Percentiles rank a stretch among this genome's conserved stretches.
Conservation (phyloP, 2,113 vertebrate species). For the Rattus norvegicus region GRCr8 NC_086033.1:24714501-24715000, state of each 20-base stretch:
- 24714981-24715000: not conserved
- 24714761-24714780: not conserved
- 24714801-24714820: not conserved
- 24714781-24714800: not conserved
- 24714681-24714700: slow-evolving; percentile 16
- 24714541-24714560: not conserved
- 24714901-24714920: not conserved
- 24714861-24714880: not conserved
- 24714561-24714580: not conserved
- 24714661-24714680: not conserved
- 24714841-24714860: not conserved
- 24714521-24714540: not conserved
- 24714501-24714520: not conserved
- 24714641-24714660: not conserved
- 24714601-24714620: slow-evolving; percentile 5
- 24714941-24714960: not conserved
- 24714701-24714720: not conserved
- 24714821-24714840: not conserved
- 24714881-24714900: not conserved
- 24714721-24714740: not conserved
- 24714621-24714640: not conserved
- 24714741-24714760: not conserved
- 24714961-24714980: not conserved
- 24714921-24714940: too few species aligned
- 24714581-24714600: not conserved